phyloP scores from a whole-genome alignment of 2,113 vertebrate species.

The Ascaphus truei region DNA sequence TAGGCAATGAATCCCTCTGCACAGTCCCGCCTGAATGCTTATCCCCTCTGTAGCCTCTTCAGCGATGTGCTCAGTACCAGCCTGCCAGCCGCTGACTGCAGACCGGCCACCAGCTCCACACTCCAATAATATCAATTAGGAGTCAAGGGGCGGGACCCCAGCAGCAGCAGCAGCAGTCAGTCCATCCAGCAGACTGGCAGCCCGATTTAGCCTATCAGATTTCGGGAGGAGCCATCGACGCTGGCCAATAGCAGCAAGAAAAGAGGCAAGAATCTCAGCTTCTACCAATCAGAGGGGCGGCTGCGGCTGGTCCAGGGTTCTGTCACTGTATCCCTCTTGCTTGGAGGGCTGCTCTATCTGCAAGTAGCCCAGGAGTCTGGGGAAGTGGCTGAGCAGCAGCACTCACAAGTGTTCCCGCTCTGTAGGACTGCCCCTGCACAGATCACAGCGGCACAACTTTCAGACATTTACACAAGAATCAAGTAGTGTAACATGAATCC shows the following conservation, averaged over 20 bases:
- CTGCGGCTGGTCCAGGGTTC: conserved; percentile 21
- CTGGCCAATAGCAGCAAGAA: not conserved
- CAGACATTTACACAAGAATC: no score
- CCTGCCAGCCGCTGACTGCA: conserved; percentile 75
- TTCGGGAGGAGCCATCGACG: conserved; percentile 20
- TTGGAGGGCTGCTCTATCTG: not conserved
- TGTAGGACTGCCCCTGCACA: not conserved
- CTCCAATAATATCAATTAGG: conserved; percentile 81
- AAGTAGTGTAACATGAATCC: no score
- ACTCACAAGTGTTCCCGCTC: not conserved
- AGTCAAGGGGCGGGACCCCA: conserved; percentile 42
- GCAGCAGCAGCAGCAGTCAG: not conserved
- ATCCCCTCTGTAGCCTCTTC: not conserved
- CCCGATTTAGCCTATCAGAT: conserved; percentile 39
- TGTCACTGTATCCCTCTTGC: not conserved
- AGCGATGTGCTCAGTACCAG: not conserved
- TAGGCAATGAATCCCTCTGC: not conserved
- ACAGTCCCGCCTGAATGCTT: conserved; percentile 20
- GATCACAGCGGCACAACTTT: not conserved
- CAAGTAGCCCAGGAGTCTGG: not conserved
- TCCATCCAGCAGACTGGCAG: conserved; percentile 63
- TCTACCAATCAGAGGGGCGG: conserved; percentile 53
- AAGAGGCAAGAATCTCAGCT: conserved; percentile 31
- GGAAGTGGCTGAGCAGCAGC: not conserved
- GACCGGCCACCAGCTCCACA: conserved; percentile 61